Evolutionary conservation across 2,797 vertebrate genomes (phyloP), one percentile per base, ranked within the genome.

Genomic region (Podarcis siculus): DNA sequence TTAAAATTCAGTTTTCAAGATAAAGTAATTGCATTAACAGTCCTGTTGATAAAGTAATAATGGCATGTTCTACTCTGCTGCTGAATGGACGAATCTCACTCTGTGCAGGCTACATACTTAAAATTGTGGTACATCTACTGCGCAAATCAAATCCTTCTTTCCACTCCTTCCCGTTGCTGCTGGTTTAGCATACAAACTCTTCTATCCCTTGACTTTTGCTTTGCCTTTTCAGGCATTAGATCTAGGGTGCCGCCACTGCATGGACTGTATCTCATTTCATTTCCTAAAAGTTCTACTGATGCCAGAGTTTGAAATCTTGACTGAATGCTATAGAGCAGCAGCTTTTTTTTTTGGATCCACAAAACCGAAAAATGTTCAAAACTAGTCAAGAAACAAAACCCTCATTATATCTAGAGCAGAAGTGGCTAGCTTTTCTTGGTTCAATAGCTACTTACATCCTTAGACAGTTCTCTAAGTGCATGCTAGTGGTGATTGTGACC

Each of bases 1-100:
- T 2, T 89, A 45, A 92, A 90, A 92, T 91, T 72, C 19, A 67
- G 5, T 75, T 85, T 86, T 82, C 77, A 49, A 81, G 25, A 67
- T 15, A 37, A 81, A 76, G 37, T 3, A 75, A 3, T 1, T 55
- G 19, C 27, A 5, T 23, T 81, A 76, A 35, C 10, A 42, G 35
- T 27, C 17, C 39, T 61, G 2, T 83, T 23, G 6, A 19, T 55
- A 55, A 55, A 55, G 49, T 15, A 55, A 72, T 69, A 39, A 39
- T 76, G 23, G 12, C 19, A 77, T 77, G 10, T 5, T 77, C 30
- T 39, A 8, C 35, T 17, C 72, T 75, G 72, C 39, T 21, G 32
- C 35, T 75, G 72, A 37, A 75, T 19, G 72, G 35, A 75, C 23
- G 8, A 75, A 37, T 17, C 35, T 75, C 32, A 37, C 5, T 19